Evolutionary conservation across 2,113 vertebrate species (phyloP).

Genomic region (Microtus richardsoni): DNA sequence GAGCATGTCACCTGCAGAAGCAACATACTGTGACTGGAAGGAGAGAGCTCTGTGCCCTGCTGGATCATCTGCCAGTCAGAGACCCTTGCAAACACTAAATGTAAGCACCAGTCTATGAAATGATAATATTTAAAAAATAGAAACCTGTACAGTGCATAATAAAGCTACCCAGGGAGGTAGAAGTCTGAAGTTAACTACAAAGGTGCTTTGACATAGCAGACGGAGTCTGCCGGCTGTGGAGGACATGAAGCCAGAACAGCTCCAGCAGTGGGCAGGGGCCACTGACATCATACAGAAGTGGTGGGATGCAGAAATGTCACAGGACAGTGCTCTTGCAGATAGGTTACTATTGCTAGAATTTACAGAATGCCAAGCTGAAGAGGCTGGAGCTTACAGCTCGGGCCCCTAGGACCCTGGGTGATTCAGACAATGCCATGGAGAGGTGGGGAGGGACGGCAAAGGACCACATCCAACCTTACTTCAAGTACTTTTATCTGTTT

Average conservation of each 20-base stretch:
- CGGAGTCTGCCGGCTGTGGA: neutral
- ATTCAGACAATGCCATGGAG: neutral
- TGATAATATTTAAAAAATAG: neutral
- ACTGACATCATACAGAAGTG: neutral
- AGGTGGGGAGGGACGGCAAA: neutral
- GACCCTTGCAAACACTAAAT: neutral
- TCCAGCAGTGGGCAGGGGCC: neutral
- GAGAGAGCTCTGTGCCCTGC: neutral
- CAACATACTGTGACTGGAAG: too few species aligned
- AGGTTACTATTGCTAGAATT: neutral
- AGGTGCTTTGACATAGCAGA: neutral
- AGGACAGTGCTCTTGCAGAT: neutral
- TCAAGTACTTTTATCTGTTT: constrained; percentile 10
- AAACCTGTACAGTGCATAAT: neutral
- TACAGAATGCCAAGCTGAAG: neutral
- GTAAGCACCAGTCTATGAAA: neutral
- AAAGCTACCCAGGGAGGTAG: neutral
- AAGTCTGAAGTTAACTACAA: neutral
- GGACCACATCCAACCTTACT: neutral
- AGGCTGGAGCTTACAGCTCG: neutral
- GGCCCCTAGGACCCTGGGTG: neutral
- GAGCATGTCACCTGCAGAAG: neutral
- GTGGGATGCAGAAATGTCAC: neutral
- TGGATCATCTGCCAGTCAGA: neutral
- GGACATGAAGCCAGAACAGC: neutral